Evolutionary conservation across 2,888 invertebrate genomes (phyloP).

Genomic region (Meghimatium bilineatum): DNA sequence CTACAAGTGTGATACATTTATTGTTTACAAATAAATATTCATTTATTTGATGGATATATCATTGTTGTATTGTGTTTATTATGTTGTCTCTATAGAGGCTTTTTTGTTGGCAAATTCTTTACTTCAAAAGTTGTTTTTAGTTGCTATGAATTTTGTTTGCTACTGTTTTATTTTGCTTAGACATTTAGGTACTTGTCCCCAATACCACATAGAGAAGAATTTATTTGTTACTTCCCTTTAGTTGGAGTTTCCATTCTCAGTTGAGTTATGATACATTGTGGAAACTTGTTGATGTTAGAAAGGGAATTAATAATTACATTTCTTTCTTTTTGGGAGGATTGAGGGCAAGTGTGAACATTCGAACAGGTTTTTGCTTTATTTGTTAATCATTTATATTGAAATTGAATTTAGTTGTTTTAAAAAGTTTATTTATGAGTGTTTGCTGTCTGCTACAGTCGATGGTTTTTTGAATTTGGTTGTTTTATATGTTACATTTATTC

Average conservation of each 20-base stretch:
- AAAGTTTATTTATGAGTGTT: background rate
- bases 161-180: background rate
- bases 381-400: background rate
- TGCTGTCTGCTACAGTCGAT: background rate
- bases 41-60: background rate
- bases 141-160: background rate
- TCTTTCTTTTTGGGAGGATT: too few relatives aligned
- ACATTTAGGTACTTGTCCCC: background rate
- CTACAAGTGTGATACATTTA: background rate
- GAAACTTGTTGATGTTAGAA: too few relatives aligned
- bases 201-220: too few relatives aligned
- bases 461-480: background rate
- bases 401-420: background rate
- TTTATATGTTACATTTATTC: background rate
- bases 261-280: too few relatives aligned
- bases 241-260: too few relatives aligned
- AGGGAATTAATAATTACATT: too few relatives aligned
- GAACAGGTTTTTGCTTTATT: background rate
- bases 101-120: background rate
- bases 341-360: too few relatives aligned
- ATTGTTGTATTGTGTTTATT: background rate
- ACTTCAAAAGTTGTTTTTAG: background rate
- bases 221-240: too few relatives aligned
- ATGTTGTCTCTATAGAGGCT: background rate
- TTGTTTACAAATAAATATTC: constrained; percentile 25